Conservation (phyloP, 2,113 vertebrate species). For the Drymodes brunneopygia region DNA sequence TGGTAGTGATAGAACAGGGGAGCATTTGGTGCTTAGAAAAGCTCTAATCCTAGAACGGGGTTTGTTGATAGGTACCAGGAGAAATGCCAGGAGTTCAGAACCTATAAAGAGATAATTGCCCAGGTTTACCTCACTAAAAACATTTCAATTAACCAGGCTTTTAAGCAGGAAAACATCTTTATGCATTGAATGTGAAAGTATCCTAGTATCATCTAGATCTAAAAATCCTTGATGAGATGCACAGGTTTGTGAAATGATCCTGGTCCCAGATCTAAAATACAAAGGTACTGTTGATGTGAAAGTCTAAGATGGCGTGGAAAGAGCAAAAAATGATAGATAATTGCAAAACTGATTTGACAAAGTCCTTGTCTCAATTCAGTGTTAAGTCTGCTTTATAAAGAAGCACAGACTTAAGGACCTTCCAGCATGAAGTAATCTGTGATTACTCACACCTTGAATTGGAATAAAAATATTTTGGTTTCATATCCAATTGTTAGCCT, state of each 20-base stretch:
- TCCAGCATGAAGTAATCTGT: neutral
- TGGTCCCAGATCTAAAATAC: neutral
- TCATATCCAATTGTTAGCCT: neutral
- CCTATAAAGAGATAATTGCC: neutral
- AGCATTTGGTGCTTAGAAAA: neutral
- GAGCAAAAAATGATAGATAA: neutral
- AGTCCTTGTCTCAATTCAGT: neutral
- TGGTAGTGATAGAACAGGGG: neutral
- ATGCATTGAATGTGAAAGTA: neutral
- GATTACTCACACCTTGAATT: neutral
- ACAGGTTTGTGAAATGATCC: neutral
- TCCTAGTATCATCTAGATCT: neutral
- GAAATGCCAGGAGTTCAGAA: neutral
- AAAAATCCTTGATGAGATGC: neutral
- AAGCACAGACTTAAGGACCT: neutral
- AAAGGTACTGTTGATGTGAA: neutral
- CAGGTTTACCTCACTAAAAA: neutral
- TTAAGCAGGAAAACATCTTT: neutral
- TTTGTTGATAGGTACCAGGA: neutral
- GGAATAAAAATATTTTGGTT: neutral
- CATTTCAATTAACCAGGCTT: neutral
- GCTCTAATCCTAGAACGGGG: neutral
- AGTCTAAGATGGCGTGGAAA: neutral
- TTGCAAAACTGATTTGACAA: neutral
- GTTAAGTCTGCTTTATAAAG: neutral